phyloP scores from a whole-genome alignment of 2,888 invertebrate species.

The Allacma fusca region DNA sequence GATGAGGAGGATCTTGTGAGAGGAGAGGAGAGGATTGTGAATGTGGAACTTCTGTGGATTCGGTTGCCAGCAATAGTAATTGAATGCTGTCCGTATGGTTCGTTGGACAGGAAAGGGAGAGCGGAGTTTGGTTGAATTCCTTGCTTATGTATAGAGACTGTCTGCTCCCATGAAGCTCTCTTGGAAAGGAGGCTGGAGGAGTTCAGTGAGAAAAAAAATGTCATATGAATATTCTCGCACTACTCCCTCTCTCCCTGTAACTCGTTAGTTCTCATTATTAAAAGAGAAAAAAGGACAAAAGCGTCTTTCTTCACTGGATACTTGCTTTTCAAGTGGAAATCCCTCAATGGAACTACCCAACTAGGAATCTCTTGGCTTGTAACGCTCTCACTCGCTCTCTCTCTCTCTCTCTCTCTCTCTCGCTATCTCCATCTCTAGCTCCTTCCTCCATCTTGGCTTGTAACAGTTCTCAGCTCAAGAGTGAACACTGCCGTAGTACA shows the following conservation, averaged over 20 bases:
- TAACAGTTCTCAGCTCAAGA: no score
- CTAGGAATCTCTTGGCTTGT: no score
- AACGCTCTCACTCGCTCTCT: no score
- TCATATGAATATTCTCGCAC: slow-evolving; percentile 49
- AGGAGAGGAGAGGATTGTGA: neutral
- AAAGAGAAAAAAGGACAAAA: slow-evolving; percentile 32
- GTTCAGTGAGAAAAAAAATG: slow-evolving; percentile 33
- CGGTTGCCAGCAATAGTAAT: neutral
- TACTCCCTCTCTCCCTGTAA: slow-evolving; percentile 22
- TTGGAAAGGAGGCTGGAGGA: neutral
- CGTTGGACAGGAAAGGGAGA: neutral
- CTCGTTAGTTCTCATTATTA: slow-evolving; percentile 51
- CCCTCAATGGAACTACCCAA: neutral
- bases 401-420: no score
- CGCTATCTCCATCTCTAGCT: no score
- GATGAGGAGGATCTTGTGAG: neutral
- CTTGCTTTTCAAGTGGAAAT: neutral
- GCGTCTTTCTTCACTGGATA: slow-evolving; percentile 22
- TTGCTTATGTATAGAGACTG: neutral
- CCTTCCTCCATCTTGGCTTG: no score
- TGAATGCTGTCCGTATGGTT: slow-evolving; percentile 13
- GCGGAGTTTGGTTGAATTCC: neutral
- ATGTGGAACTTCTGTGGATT: neutral
- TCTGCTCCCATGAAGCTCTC: neutral
- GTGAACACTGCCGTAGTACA: no score